Base-by-base conservation (phyloP, 2,113 vertebrate genomes). In the Laticauda laticaudata region DNA sequence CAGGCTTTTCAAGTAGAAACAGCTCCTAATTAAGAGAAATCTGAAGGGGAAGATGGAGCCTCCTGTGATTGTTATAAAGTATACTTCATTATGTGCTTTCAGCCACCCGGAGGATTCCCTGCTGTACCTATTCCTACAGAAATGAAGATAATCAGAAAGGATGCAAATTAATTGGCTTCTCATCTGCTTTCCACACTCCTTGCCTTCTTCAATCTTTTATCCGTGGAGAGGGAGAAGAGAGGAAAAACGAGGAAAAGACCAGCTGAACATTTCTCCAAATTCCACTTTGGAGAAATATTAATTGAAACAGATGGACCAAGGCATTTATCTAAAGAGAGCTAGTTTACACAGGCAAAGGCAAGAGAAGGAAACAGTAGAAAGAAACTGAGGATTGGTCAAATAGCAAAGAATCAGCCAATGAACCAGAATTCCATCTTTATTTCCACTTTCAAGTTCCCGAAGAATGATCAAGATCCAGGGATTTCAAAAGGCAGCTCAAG, bases 161-260 rank as follows among this genome's bases (percentile, higher is more conserved):
- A 96, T 96, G 97, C 95, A 96, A 97, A 97, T 97, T 96, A 97
- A 96, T 95, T 94, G 93, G 93, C 91, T 95, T 95, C 92, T 39
- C 91, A 34, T 88, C 92, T n/a, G 9, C 11, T 1, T 8, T 93
- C 94, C 88, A 92, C 96, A 20, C 86, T 93, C 95, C 94, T 95
- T 94, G 90, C 90, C 92, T 93, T 92, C 90, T 93, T 92, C 95
- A 95, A 91, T 69, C 51, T 48, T 93, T 88, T 93, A 87, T 88
- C 92, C 93, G 94, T 8, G 39, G 57, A 57, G 89, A 54, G 8
- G 43, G 57, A 57, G 89, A 53, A 4, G 43, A 56, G n/a, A 34
- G 64, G 14, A n/a, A 34, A 34, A 69, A 69, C 5, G 34, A 93
- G 91, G 90, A 92, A 91, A 53, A 93, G 14, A 26, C 93, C 90